These are phyloP conservation scores for Heteractis magnifica DNA, from an alignment of 92 coral and sea anemone species.

Conservation along the genomic window DNA sequence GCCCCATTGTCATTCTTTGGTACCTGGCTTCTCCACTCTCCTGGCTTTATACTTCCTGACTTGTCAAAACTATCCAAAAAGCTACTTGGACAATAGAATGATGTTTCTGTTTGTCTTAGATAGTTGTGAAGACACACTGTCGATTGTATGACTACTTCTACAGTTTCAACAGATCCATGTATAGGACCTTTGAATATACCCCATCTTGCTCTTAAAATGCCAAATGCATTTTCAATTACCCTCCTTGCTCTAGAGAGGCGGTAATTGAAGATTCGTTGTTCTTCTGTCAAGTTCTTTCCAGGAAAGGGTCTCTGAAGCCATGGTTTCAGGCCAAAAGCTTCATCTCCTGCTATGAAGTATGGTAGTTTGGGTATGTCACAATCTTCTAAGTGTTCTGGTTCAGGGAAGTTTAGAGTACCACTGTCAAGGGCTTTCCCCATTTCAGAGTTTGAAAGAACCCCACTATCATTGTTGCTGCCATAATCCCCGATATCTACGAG, in stretches of 20 bases:
- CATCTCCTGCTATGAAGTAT: slow-evolving; percentile 54
- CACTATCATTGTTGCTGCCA: slow-evolving; percentile 62
- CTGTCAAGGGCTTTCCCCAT: slow-evolving; percentile 53
- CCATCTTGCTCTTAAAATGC: slow-evolving; percentile 51
- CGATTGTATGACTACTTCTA: slow-evolving; percentile 33
- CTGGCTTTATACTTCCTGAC: slow-evolving; percentile 51
- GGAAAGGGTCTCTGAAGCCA: slow-evolving; percentile 52
- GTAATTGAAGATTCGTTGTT: slow-evolving; percentile 40
- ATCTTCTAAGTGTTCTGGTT: slow-evolving; percentile 41
- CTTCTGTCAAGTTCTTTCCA: slow-evolving; percentile 39
- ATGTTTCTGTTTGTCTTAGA: slow-evolving; percentile 30
- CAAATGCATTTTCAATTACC: slow-evolving; percentile 41
- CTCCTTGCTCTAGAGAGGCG: slow-evolving; percentile 46
- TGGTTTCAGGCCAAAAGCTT: slow-evolving; percentile 47
- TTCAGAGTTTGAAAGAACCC: slow-evolving; percentile 43
- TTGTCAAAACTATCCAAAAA: slow-evolving; percentile 53
- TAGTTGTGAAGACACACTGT: slow-evolving; percentile 43
- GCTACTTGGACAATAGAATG: slow-evolving; percentile 49
- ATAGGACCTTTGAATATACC: slow-evolving; percentile 46
- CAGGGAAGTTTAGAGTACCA: slow-evolving; percentile 36
- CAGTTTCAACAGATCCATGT: slow-evolving; percentile 45
- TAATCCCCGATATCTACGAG: slow-evolving; percentile 49
- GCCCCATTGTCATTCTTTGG: slow-evolving; percentile 47
- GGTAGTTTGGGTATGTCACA: slow-evolving; percentile 36
- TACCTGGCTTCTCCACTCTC: slow-evolving; percentile 55